These are phyloP conservation scores for Mormyrops boulengeri DNA, from an alignment of 2,797 vertebrate species.

Conservation along the genomic window DNA sequence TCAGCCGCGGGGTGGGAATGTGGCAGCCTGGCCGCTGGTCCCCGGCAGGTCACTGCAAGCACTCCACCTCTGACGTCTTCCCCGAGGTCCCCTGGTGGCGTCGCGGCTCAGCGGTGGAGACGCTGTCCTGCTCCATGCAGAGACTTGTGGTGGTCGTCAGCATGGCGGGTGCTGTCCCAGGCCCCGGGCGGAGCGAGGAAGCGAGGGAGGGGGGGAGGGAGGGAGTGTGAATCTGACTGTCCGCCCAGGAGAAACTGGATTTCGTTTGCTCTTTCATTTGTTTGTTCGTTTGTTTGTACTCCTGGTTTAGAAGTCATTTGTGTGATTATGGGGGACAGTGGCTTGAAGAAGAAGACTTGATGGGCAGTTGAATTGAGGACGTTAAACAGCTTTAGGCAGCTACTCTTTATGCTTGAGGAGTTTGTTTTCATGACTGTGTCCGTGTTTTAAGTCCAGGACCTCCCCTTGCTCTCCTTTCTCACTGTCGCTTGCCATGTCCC, in stretches of 20 bases:
- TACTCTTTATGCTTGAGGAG: not conserved
- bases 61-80: conserved; percentile 65
- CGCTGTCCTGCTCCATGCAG: conserved; percentile 69
- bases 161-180: conserved; percentile 51
- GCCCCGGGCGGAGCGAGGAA: conserved; percentile 55
- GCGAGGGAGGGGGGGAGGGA: conserved; percentile 68
- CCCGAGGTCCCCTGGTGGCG: conserved; percentile 58
- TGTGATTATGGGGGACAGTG: not conserved
- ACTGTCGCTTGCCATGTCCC: not conserved
- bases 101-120: conserved; percentile 60
- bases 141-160: conserved; percentile 71
- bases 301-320: not conserved
- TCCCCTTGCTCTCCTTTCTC: not conserved
- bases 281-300: not conserved
- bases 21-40: conserved; percentile 51
- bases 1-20: conserved; percentile 41
- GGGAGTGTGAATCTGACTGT: conserved; percentile 23
- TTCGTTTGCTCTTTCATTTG: not conserved
- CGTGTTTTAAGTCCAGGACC: not conserved
- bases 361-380: not conserved
- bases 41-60: conserved; percentile 54
- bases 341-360: not conserved
- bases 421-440: not conserved
- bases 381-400: not conserved
- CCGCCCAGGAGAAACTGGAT: not conserved